These are phyloP conservation scores for Albula goreensis DNA, from an alignment of 2,113 vertebrate species.

Conservation along the genomic window DNA sequence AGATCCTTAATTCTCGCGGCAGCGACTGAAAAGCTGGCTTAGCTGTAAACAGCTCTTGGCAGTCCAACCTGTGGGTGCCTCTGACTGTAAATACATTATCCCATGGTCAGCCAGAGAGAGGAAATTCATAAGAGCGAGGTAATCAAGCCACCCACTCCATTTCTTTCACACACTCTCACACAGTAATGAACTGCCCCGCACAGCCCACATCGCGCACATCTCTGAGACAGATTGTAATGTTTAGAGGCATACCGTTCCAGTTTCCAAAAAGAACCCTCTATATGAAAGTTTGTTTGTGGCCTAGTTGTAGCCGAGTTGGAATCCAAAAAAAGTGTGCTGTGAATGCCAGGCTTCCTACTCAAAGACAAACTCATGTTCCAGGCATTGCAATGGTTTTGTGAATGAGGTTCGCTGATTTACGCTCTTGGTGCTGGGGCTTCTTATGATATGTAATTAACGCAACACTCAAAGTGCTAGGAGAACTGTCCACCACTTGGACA, in stretches of 20 bases:
- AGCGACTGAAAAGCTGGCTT: neutral
- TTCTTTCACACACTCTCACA: neutral
- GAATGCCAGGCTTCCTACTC: neutral
- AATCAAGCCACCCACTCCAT: constrained; percentile 4
- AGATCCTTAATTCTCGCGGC: neutral
- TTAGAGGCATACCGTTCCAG: neutral
- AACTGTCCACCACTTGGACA: neutral
- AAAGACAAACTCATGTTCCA: neutral
- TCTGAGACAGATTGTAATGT: constrained; percentile 1
- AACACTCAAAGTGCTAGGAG: neutral
- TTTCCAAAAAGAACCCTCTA: neutral
- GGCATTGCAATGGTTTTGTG: neutral
- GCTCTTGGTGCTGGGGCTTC: neutral
- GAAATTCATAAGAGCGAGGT: neutral
- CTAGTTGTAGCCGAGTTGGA: constrained; percentile 2
- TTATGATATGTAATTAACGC: neutral
- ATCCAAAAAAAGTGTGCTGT: neutral
- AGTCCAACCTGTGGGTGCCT: neutral
- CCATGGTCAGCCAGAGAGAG: constrained; percentile 1
- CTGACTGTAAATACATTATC: neutral
- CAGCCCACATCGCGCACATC: neutral
- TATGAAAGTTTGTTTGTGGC: constrained; percentile 7
- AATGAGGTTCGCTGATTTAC: constrained; percentile 4
- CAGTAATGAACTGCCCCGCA: neutral
- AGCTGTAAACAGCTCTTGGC: neutral